Evolutionary conservation across 2,888 invertebrate species (phyloP).

Genomic region (Sycophila texana): DNA sequence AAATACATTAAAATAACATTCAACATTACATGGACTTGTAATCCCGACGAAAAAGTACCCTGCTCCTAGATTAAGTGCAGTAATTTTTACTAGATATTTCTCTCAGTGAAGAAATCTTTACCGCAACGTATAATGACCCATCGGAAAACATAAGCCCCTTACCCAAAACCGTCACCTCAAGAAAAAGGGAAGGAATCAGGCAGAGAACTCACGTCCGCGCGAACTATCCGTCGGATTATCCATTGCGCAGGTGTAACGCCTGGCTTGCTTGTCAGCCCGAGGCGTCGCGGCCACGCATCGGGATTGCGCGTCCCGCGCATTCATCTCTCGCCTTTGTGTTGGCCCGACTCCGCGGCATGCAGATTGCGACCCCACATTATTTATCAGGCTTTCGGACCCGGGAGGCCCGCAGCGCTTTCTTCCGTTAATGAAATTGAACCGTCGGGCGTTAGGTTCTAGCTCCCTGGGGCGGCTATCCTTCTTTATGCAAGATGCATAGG

Average conservation of each 20-base stretch:
- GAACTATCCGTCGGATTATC: not conserved
- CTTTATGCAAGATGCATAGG: no score
- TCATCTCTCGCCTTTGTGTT: slow-evolving; percentile 29
- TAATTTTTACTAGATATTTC: no score
- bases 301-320: not conserved
- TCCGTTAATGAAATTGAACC: not conserved
- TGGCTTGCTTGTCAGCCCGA: not conserved
- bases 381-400: slow-evolving; percentile 17
- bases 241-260: not conserved
- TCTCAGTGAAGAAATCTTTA: no score
- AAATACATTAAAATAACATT: no score
- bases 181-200: not conserved
- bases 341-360: slow-evolving; percentile 11
- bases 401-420: not conserved
- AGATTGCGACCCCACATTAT: slow-evolving; percentile 34
- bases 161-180: not conserved
- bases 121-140: no score
- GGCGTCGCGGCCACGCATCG: not conserved
- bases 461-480: no score
- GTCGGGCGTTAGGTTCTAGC: no score
- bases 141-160: not conserved
- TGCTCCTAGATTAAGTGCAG: no score
- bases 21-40: no score
- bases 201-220: slow-evolving; percentile 8
- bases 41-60: no score